These are phyloP conservation scores for Acleris sparsana DNA, from an alignment of 2,888 invertebrate genomes.

Conservation along the genomic window DNA sequence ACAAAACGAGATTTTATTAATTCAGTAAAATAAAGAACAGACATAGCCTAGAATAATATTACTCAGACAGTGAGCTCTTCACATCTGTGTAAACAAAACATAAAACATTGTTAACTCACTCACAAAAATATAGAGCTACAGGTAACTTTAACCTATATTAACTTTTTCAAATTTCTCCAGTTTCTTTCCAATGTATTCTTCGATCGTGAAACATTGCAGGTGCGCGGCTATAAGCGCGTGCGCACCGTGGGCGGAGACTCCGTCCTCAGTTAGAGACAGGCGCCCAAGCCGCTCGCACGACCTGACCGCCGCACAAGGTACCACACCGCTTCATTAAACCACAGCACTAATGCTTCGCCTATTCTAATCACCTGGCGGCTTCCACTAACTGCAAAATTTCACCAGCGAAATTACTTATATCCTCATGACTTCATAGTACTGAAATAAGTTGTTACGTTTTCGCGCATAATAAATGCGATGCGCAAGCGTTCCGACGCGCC, in stretches of 20 bases:
- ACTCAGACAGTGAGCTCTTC: neutral
- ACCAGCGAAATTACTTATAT: constrained; percentile 71
- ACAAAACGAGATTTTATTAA: neutral
- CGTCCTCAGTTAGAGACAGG: constrained; percentile 76
- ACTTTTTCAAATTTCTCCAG: neutral
- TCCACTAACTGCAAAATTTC: constrained; percentile 67
- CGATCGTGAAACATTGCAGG: constrained; percentile 71
- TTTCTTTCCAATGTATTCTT: constrained; percentile 43
- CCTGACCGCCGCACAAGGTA: constrained; percentile 80
- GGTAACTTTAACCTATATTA: neutral
- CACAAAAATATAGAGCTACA: no score
- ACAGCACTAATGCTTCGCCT: constrained; percentile 73
- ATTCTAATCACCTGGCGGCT: constrained; percentile 66
- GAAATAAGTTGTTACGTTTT: constrained; percentile 69
- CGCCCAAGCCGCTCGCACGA: constrained; percentile 80
- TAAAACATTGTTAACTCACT: neutral
- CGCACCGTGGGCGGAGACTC: constrained; percentile 65
- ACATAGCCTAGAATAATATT: neutral
- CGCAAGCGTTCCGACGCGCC: constrained; percentile 40
- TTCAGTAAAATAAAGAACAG: neutral
- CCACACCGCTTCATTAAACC: constrained; percentile 70
- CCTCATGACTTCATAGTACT: constrained; percentile 73
- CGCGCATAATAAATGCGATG: constrained; percentile 43
- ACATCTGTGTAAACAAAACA: constrained; percentile 15
- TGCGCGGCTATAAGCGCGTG: constrained; percentile 55